These are phyloP conservation scores for Saccopteryx bilineata DNA, from an alignment of 2,113 vertebrate genomes.

Conservation along the genomic window DNA sequence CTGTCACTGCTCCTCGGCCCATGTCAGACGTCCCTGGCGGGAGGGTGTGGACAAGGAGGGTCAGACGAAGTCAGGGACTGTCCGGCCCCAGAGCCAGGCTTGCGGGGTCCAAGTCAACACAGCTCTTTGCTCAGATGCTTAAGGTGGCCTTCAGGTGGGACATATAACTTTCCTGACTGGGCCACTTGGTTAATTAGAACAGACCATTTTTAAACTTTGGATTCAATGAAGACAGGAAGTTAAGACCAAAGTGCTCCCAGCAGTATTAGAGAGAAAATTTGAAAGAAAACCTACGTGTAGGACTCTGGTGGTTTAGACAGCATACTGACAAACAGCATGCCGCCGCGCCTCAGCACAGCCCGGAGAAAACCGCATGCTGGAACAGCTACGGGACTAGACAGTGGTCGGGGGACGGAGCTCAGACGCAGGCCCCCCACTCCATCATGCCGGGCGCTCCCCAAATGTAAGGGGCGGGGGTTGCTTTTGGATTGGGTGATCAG, in stretches of 20 bases:
- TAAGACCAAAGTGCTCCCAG: not conserved
- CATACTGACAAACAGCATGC: accelerated
- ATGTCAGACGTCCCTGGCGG: accelerated
- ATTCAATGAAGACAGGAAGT: not conserved
- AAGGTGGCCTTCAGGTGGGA: not conserved
- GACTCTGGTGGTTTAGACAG: not conserved
- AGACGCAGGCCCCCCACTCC: not conserved
- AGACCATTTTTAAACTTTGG: not conserved
- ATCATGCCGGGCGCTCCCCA: accelerated
- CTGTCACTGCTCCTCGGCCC: not conserved
- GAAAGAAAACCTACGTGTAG: accelerated
- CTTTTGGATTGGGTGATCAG: not conserved
- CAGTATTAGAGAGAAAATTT: accelerated
- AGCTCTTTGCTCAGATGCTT: not conserved
- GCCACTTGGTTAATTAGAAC: not conserved
- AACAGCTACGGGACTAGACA: accelerated
- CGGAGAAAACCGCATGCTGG: not conserved
- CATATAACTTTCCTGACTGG: accelerated
- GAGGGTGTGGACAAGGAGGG: accelerated
- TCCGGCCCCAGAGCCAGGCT: not conserved
- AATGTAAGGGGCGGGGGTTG: accelerated
- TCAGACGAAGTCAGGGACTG: not conserved
- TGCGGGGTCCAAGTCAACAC: not conserved
- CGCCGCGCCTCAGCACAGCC: accelerated
- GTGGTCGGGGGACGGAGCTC: accelerated